Base-by-base conservation (phyloP, 2,888 invertebrate species). In the Eledone cirrhosa region DNA sequence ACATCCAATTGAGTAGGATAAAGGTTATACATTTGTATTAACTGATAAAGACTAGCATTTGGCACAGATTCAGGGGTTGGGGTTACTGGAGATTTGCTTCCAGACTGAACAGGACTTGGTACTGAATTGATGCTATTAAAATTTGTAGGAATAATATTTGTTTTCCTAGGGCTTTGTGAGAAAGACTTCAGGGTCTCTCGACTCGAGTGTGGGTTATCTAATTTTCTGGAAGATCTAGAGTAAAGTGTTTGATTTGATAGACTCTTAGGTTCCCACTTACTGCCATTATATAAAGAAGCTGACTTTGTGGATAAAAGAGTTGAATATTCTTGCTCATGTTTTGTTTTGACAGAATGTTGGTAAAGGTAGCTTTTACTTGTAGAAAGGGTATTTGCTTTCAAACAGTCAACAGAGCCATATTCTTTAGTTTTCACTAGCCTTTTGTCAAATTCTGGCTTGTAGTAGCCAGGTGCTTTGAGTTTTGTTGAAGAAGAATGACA, bases 351-450 rank as follows among this genome's bases (percentile, higher is more conserved):
- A 72, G 72, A 72, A 72, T 41, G 27, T 22, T 31, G 72, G 33
- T 72, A 72, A 0, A 41, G 72, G 72, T 72, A 72, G 13, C 72
- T 41, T 24, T 72, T 72, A 13, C n/a, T 41, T 41, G 33, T 31
- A 31, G 33, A 31, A 41, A 72, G 33, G 11, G 72, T 72, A 22
- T 72, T 72, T 22, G n/a, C 72, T n/a, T 41, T 41, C 48, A 76
- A 48, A 47, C 48, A 76, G 16, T 48, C 76, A 48, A 76, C 76
- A n/a, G 76, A 76, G 13, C 76, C 76, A 48, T 47, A 76, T 24
- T 76, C 76, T 19, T 48, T 33, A 27, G 13, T 48, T 76, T 76
- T 76, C 22, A 22, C 31, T 19, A 72, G 14, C 41, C 41, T 72
- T 41, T 72, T 72, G 41, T 72, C 72, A 22, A n/a, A 41, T 29